Evolutionary conservation across 2,797 vertebrate genomes (phyloP).

Genomic region (Lacerta agilis): DNA sequence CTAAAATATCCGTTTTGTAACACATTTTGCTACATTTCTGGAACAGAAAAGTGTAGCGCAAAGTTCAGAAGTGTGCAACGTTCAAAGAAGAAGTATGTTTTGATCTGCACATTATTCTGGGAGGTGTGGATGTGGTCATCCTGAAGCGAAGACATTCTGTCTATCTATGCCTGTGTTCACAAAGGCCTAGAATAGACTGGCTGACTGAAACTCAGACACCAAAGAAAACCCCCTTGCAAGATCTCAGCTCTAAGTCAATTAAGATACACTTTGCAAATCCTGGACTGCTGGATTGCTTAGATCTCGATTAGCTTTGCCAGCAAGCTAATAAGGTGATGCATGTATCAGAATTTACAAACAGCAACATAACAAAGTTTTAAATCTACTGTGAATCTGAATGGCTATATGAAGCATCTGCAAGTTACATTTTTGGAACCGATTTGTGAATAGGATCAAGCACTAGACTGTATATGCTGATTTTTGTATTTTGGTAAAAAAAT

Average conservation of each 20-base stretch:
- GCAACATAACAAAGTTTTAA: background rate
- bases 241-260: slow-evolving; percentile 1
- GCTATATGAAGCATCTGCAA: background rate
- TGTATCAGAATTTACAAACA: background rate
- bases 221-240: background rate
- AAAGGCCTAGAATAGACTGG: background rate
- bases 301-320: background rate
- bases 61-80: too few relatives aligned
- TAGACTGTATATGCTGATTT: too few relatives aligned
- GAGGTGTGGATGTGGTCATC: too few relatives aligned
- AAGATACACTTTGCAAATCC: background rate
- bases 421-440: background rate
- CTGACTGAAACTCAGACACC: background rate
- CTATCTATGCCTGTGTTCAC: too few relatives aligned
- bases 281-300: background rate
- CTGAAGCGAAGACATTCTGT: background rate
- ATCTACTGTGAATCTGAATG: background rate
- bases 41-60: too few relatives aligned
- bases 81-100: too few relatives aligned
- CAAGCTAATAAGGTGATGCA: background rate
- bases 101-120: too few relatives aligned
- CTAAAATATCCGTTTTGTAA: too few relatives aligned
- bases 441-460: background rate
- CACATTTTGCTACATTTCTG: too few relatives aligned
- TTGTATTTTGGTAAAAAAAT: too few relatives aligned